These are phyloP conservation scores for Tholera decimalis DNA, from an alignment of 2,888 invertebrate genomes.

Conservation along the genomic window DNA sequence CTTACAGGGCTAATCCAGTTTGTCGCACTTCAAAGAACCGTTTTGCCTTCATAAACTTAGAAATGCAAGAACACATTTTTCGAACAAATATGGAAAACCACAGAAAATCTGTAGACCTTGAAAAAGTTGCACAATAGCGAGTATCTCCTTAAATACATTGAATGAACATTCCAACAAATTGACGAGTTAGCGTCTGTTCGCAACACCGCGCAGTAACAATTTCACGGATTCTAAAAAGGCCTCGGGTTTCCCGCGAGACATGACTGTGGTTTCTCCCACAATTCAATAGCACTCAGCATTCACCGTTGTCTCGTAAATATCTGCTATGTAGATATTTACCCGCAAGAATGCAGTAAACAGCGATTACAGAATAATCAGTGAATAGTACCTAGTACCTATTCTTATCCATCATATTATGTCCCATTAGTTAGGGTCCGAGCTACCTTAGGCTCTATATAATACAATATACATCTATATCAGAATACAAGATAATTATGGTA, in stretches of 20 bases:
- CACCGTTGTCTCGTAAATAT: conserved; percentile 35
- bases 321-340: conserved; percentile 12
- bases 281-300: conserved; percentile 30
- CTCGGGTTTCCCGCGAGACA: conserved; percentile 37
- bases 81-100: not conserved
- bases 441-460: not conserved
- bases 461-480: too few relatives aligned
- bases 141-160: not conserved
- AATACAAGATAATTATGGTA: too few relatives aligned
- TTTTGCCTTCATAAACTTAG: not conserved
- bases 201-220: conserved; percentile 12
- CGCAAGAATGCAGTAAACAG: not conserved
- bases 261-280: conserved; percentile 44
- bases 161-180: not conserved
- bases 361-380: not conserved
- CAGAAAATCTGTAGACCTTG: not conserved
- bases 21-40: not conserved
- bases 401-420: too few relatives aligned
- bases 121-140: not conserved
- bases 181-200: conserved; percentile 5
- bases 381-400: not conserved
- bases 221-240: conserved; percentile 37
- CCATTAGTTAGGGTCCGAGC: not conserved
- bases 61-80: not conserved
- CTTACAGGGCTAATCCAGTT: not conserved